Percentiles rank a stretch among this genome's conserved stretches.
phyloP scores from a whole-genome alignment of 2,113 vertebrate genomes.

The Pipra filicauda region DNA sequence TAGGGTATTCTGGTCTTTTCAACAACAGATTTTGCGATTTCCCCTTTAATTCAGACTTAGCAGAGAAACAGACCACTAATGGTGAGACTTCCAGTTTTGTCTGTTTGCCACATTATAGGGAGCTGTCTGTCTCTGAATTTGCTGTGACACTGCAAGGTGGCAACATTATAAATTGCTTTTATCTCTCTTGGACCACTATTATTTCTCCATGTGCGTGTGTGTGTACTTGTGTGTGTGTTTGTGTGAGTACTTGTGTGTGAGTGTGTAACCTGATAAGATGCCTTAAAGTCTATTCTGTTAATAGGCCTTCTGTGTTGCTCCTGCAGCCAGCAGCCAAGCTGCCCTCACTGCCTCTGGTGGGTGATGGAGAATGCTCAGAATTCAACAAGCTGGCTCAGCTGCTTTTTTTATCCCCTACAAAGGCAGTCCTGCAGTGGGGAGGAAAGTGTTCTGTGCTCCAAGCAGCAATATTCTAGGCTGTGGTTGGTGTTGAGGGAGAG shows the following conservation, averaged over 20 bases:
- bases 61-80: not conserved
- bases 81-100: not conserved
- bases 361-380: constrained; percentile 41
- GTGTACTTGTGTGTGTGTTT: not conserved
- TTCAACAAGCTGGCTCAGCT: constrained; percentile 40
- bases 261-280: not conserved
- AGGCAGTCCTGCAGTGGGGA: not conserved
- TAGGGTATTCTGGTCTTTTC: not conserved
- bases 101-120: not conserved
- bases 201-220: not conserved
- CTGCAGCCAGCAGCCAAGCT: constrained; percentile 3
- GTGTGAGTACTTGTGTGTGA: not conserved
- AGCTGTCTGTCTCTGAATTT: not conserved
- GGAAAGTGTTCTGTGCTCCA: not conserved
- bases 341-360: not conserved
- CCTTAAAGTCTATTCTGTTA: not conserved
- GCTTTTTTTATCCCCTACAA: not conserved
- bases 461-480: not conserved
- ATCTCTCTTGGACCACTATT: not conserved
- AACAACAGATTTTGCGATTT: not conserved
- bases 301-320: not conserved
- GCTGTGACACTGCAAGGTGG: not conserved
- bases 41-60: not conserved
- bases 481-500: not conserved
- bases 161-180: not conserved